Conservation (phyloP, 1,140 invertebrate species). For the Bombus fervidus region DNA sequence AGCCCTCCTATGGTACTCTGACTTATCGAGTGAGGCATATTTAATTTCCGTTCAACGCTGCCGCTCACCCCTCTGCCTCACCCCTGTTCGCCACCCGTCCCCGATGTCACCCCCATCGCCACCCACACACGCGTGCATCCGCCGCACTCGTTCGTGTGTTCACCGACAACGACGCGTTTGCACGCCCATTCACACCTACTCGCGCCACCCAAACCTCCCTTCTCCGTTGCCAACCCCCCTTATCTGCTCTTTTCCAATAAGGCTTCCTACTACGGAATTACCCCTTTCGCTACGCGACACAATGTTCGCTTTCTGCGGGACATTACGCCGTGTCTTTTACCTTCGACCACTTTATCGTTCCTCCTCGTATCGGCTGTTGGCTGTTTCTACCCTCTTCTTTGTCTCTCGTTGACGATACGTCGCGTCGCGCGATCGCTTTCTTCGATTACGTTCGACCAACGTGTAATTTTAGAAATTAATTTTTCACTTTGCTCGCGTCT, state of each 20-base stretch:
- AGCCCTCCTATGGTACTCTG: constrained; percentile 73
- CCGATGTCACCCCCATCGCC: constrained; percentile 22
- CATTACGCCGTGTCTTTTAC: constrained; percentile 71
- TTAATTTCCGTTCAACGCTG: constrained; percentile 82
- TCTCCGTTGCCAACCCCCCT: constrained; percentile 51
- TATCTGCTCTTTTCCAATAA: constrained; percentile 83
- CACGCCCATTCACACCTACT: constrained; percentile 57
- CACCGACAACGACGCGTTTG: neutral
- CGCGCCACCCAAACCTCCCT: neutral
- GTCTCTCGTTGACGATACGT: neutral
- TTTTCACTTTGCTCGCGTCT: neutral
- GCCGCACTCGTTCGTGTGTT: constrained; percentile 4
- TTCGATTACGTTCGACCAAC: too few relatives aligned
- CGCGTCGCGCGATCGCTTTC: neutral
- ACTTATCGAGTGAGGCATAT: constrained; percentile 83
- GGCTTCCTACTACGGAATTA: constrained; percentile 80
- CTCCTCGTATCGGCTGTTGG: neutral
- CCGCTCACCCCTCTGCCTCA: neutral
- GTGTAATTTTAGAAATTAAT: neutral
- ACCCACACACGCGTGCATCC: constrained; percentile 28
- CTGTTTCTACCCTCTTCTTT: neutral
- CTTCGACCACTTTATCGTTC: constrained; percentile 52
- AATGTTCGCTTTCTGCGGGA: constrained; percentile 77
- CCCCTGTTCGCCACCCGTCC: neutral
- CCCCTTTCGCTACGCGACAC: constrained; percentile 72